These are phyloP conservation scores for Cantharis lateralis DNA, from an alignment of 2,888 invertebrate species.

Conservation along the genomic window DNA sequence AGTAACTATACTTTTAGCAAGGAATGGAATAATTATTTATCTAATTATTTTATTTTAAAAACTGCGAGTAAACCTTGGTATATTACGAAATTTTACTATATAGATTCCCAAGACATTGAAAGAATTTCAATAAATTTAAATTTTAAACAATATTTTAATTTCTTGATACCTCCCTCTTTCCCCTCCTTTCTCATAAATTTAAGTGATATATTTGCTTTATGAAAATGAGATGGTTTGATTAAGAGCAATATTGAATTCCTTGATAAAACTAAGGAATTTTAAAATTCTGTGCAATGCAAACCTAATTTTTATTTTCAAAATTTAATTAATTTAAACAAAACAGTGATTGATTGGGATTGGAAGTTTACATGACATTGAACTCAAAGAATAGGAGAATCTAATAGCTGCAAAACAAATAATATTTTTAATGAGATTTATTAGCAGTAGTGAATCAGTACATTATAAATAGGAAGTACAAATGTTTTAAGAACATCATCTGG, in stretches of 20 bases:
- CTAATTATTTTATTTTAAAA: background rate
- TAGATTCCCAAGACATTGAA: background rate
- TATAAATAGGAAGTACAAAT: too few relatives aligned
- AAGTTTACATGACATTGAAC: background rate
- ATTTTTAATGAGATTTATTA: background rate
- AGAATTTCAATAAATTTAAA: background rate
- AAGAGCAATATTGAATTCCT: background rate
- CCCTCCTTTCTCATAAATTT: background rate
- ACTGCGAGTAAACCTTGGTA: background rate
- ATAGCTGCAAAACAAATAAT: background rate
- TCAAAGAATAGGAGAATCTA: background rate
- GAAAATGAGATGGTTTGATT: background rate
- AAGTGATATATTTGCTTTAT: background rate
- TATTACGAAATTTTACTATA: background rate
- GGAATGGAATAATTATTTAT: background rate
- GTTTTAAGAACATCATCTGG: too few relatives aligned
- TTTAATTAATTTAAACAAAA: background rate
- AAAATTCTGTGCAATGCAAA: background rate
- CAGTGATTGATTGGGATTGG: background rate
- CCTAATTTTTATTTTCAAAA: background rate
- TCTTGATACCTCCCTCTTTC: background rate
- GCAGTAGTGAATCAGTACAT: background rate
- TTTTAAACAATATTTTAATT: background rate
- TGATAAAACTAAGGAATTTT: background rate
- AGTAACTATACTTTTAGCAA: background rate